These are phyloP conservation scores for Tiaroga cobitis DNA, from an alignment of 2,797 vertebrate genomes.

Conservation along the genomic window DNA sequence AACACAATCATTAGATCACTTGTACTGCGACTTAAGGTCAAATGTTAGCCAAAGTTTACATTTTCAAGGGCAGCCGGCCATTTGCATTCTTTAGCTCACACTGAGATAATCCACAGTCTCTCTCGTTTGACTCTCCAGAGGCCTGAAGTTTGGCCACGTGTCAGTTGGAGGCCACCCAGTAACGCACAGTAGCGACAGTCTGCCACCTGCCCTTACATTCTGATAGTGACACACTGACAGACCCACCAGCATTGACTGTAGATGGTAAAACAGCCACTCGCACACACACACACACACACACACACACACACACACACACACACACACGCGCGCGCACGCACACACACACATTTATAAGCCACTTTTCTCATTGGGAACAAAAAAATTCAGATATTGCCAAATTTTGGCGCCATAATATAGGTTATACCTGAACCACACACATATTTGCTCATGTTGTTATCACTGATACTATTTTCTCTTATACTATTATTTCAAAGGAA, in stretches of 20 bases:
- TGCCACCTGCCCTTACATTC: conserved; percentile 38
- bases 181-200: neutral
- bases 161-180: conserved; percentile 17
- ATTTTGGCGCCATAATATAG: neutral
- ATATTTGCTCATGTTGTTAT: neutral
- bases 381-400: neutral
- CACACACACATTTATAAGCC: neutral
- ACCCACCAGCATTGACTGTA: conserved; percentile 43
- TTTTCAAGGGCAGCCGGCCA: conserved; percentile 8
- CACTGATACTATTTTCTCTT: neutral
- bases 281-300: neutral
- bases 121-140: neutral
- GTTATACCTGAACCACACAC: neutral
- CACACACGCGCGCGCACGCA: neutral
- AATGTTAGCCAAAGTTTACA: conserved; percentile 35
- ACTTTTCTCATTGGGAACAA: neutral
- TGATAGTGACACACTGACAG: conserved; percentile 26
- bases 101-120: conserved; percentile 50
- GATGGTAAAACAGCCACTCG: conserved; percentile 35
- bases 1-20: neutral
- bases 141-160: conserved; percentile 12
- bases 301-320: neutral
- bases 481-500: neutral
- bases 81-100: conserved; percentile 30
- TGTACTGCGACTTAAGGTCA: conserved; percentile 18